Percentiles rank a stretch among this genome's conserved stretches.
Evolutionary conservation across 2,888 invertebrate genomes (phyloP).

Genomic region (Caenorhabditis sinica): DNA sequence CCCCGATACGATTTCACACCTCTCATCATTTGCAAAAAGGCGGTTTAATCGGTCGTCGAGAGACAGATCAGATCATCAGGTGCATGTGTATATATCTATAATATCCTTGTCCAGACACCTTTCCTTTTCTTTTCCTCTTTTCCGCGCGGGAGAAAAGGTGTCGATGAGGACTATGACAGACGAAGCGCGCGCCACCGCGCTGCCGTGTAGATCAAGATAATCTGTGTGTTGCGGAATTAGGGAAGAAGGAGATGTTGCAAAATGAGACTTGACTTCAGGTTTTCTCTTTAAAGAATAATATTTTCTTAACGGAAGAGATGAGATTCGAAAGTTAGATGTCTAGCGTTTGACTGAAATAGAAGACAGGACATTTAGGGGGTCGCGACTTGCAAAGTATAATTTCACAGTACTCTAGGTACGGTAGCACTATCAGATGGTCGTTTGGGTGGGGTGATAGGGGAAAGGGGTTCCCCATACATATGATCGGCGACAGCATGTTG

Average conservation of each 20-base stretch:
- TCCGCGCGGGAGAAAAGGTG: conserved; percentile 25
- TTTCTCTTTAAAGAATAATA: conserved; percentile 59
- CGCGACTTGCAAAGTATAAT: neutral
- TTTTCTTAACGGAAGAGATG: conserved; percentile 27
- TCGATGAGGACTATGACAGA: conserved; percentile 27
- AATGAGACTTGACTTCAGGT: neutral
- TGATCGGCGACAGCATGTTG: neutral
- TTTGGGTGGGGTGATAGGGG: neutral
- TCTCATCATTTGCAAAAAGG: conserved; percentile 45
- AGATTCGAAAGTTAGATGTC: conserved; percentile 19
- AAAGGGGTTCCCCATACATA: neutral
- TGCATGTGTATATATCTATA: conserved; percentile 27
- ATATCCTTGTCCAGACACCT: conserved; percentile 51
- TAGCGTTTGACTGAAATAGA: conserved; percentile 1
- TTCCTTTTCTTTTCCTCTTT: neutral
- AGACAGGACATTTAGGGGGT: too few relatives aligned
- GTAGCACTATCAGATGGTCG: neutral
- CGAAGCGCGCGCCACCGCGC: conserved; percentile 40
- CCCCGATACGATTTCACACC: conserved; percentile 61
- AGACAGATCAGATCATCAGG: conserved; percentile 57
- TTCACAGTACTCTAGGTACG: neutral
- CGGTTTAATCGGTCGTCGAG: conserved; percentile 59
- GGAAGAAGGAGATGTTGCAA: conserved; percentile 44
- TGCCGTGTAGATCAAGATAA: conserved; percentile 53
- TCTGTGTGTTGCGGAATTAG: neutral